Evolutionary conservation across 1,140 invertebrate species (phyloP).

Genomic region (Rhynchophorus ferrugineus): DNA sequence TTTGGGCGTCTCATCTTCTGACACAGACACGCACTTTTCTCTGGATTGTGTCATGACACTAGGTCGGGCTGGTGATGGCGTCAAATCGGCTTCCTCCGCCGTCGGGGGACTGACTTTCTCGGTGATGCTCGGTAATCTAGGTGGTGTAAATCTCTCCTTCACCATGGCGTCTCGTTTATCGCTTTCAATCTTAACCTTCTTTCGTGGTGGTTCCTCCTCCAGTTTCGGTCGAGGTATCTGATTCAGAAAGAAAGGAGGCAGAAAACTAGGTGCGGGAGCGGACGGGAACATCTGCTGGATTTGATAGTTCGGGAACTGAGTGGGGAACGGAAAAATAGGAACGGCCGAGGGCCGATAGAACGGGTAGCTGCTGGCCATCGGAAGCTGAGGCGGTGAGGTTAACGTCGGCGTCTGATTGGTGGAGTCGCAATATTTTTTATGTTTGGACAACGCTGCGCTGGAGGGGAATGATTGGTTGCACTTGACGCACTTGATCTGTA

Average conservation of each 20-base stretch:
- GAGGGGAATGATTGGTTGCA: conserved; percentile 88
- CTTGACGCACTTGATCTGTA: conserved; percentile 84
- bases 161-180: conserved; percentile 27
- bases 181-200: conserved; percentile 30
- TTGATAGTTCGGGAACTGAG: conserved; percentile 45
- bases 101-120: conserved; percentile 55
- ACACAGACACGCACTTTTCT: conserved; percentile 32
- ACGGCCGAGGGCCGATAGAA: conserved; percentile 51
- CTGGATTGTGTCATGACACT: conserved; percentile 41
- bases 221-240: conserved; percentile 36
- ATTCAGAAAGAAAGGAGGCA: conserved; percentile 50
- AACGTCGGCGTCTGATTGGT: conserved; percentile 45
- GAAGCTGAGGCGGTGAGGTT: conserved; percentile 44
- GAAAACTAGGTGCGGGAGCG: conserved; percentile 38
- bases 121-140: conserved; percentile 40
- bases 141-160: conserved; percentile 45
- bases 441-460: conserved; percentile 73
- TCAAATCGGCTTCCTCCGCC: conserved; percentile 55
- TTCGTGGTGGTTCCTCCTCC: conserved; percentile 29
- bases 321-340: conserved; percentile 42
- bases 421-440: conserved; percentile 77
- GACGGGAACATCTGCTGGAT: conserved; percentile 46
- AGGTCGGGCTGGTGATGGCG: conserved; percentile 56
- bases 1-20: conserved; percentile 32
- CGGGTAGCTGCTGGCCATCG: conserved; percentile 50